Percentiles rank a stretch among this genome's conserved stretches.
Evolutionary conservation across 2,113 vertebrate genomes (phyloP).

Genomic region (Barnardius zonarius): DNA sequence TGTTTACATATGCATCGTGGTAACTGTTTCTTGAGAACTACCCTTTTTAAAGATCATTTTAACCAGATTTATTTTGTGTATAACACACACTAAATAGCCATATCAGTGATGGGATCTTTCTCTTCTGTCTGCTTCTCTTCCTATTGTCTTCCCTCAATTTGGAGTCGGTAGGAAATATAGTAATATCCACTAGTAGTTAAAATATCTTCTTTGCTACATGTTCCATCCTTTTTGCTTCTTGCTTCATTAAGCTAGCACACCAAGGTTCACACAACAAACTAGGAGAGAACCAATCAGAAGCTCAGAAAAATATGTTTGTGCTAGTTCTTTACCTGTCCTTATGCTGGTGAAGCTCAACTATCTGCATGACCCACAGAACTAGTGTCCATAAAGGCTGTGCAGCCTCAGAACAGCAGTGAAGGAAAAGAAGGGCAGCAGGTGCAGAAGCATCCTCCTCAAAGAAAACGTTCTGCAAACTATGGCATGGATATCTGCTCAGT

Average conservation of each 20-base stretch:
- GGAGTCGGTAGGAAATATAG: background rate
- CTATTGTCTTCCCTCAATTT: background rate
- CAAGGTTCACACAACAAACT: background rate
- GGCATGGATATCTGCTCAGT: background rate
- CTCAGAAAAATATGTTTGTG: background rate
- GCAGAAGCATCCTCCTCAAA: background rate
- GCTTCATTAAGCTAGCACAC: background rate
- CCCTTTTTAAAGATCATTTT: background rate
- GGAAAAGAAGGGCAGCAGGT: background rate
- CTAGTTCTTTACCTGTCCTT: background rate
- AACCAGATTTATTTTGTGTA: background rate
- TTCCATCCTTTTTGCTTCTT: background rate
- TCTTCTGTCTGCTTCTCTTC: background rate
- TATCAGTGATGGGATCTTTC: background rate
- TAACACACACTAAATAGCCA: background rate
- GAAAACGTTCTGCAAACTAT: background rate
- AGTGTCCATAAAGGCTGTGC: background rate
- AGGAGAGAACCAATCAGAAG: background rate
- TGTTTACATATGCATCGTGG: background rate
- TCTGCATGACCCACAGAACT: background rate
- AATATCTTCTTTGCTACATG: background rate
- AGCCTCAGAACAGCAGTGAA: background rate
- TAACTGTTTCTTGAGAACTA: background rate
- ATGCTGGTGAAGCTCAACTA: background rate
- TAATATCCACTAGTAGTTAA: rapidly evolving